phyloP scores from a whole-genome alignment of 2,888 invertebrate species.

The Epinotia brunnichana region DNA sequence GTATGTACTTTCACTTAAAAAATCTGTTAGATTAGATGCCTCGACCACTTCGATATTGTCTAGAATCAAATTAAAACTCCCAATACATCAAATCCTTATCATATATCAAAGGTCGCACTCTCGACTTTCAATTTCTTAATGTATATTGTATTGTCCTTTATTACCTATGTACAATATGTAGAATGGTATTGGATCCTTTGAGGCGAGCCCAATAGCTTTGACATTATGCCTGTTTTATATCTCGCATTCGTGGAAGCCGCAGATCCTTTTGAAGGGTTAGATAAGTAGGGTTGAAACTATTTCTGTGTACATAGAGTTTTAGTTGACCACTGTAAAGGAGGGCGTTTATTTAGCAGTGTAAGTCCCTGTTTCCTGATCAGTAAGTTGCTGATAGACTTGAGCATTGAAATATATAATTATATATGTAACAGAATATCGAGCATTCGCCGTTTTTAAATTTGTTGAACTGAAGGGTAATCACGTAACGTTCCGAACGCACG shows the following conservation, averaged over 20 bases:
- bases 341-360: too few relatives aligned
- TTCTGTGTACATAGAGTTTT: slow-evolving; percentile 5
- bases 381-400: too few relatives aligned
- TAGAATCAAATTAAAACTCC: slow-evolving; percentile 1
- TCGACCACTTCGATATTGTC: neutral
- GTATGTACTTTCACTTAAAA: neutral
- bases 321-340: neutral
- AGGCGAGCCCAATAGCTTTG: slow-evolving; percentile 11
- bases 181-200: slow-evolving; percentile 9
- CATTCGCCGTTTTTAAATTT: too few relatives aligned
- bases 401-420: too few relatives aligned
- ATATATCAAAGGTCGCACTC: neutral
- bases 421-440: too few relatives aligned
- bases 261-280: slow-evolving; percentile 3
- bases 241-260: neutral
- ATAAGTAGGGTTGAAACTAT: neutral
- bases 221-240: slow-evolving; percentile 7
- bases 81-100: slow-evolving; percentile 10
- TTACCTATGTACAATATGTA: neutral
- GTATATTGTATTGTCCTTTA: slow-evolving; percentile 22
- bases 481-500: too few relatives aligned
- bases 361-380: too few relatives aligned
- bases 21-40: neutral
- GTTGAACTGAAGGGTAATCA: too few relatives aligned
- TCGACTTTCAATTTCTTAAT: slow-evolving; percentile 19